Conservation (phyloP, 2,888 invertebrate genomes). For the Cacoxenus indagator region DNA sequence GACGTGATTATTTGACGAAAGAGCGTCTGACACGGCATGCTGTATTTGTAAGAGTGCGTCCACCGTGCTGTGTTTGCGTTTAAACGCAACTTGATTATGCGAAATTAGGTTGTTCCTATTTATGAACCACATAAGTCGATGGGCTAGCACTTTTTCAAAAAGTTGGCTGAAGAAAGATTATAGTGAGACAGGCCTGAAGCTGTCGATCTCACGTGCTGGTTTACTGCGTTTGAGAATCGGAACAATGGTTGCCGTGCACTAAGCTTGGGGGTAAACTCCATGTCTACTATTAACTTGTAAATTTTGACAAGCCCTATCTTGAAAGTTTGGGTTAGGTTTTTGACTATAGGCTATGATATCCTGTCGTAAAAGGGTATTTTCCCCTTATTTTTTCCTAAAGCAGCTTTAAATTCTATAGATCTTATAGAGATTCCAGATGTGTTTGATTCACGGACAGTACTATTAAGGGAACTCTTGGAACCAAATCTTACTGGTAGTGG, state of each 20-base stretch:
- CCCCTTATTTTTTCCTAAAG: neutral
- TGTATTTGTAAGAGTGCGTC: neutral
- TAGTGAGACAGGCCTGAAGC: too few relatives aligned
- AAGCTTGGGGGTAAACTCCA: neutral
- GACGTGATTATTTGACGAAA: too few relatives aligned
- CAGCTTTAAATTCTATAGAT: neutral
- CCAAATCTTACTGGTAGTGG: too few relatives aligned
- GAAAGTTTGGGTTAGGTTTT: neutral
- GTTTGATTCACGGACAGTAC: neutral
- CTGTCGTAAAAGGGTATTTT: neutral
- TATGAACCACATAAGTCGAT: neutral
- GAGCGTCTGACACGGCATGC: neutral
- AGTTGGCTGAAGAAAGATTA: neutral
- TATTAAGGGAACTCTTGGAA: neutral
- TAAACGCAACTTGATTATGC: neutral
- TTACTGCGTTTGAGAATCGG: neutral
- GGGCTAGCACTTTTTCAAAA: neutral
- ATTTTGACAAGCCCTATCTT: neutral
- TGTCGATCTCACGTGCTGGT: neutral
- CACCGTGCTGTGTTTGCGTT: neutral
- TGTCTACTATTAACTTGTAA: neutral
- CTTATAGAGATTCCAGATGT: neutral
- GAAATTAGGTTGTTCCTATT: too few relatives aligned
- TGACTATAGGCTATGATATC: too few relatives aligned
- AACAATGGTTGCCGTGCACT: neutral